Evolutionary conservation across 2,113 vertebrate genomes (phyloP).

Genomic region (Siphamia tubifer): DNA sequence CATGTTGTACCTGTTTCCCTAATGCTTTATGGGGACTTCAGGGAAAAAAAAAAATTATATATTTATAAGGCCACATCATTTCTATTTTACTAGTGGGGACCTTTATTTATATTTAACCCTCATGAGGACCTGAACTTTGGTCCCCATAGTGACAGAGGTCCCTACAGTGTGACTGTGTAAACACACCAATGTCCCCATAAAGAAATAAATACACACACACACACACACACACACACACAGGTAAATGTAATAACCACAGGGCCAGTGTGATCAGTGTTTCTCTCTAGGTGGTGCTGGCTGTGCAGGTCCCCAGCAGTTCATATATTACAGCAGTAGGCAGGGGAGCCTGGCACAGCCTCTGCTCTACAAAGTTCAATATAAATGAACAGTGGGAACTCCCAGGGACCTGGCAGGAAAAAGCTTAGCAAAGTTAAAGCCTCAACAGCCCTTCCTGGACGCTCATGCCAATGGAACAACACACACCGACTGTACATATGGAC

Average conservation of each 20-base stretch:
- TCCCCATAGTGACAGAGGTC: too few species aligned
- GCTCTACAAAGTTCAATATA: constrained; percentile 96
- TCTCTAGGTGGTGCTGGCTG: constrained; percentile 84
- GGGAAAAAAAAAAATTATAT: too few species aligned
- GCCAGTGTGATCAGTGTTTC: constrained; percentile 89
- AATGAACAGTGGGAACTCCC: constrained; percentile 90
- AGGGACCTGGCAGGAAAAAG: constrained; percentile 92
- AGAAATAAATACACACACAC: constrained; percentile 38
- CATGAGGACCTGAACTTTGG: too few species aligned
- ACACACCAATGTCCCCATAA: too few species aligned
- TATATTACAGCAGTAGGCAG: constrained; percentile 93
- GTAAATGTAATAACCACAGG: constrained; percentile 93
- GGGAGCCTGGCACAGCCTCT: constrained; percentile 88
- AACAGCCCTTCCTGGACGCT: constrained; percentile 84
- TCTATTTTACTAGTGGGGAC: too few species aligned
- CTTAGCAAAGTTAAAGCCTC: constrained; percentile 99
- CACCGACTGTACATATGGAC: constrained; percentile 9
- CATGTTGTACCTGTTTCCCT: too few species aligned
- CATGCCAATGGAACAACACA: constrained; percentile 56
- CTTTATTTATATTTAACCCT: too few species aligned
- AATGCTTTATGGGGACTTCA: too few species aligned
- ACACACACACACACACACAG: constrained; percentile 35
- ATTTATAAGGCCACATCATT: too few species aligned
- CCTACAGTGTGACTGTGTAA: too few species aligned
- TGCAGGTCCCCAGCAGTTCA: constrained; percentile 92